These are phyloP conservation scores for Parnassius apollo DNA, from an alignment of 2,888 invertebrate genomes.

Conservation along the genomic window DNA sequence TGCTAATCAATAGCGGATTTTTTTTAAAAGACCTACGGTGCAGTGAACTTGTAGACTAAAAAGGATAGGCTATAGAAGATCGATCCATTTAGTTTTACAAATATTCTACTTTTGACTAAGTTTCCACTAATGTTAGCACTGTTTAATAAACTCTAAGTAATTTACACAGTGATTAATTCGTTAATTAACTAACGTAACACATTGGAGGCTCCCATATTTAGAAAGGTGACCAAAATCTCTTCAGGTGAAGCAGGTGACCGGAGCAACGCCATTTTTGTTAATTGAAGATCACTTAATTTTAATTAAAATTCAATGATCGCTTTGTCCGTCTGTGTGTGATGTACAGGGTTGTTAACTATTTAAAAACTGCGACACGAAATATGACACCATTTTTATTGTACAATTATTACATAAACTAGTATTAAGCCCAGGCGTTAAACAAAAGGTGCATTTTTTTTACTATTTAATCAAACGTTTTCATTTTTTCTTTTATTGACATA, in stretches of 20 bases:
- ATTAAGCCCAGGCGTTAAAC: no score
- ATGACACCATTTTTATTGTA: slow-evolving; percentile 10
- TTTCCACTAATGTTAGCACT: not conserved
- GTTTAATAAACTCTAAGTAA: not conserved
- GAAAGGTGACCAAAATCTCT: slow-evolving; percentile 1
- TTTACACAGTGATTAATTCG: slow-evolving; percentile 20
- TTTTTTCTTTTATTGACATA: no score
- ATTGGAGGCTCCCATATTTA: slow-evolving; percentile 7
- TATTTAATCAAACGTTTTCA: no score
- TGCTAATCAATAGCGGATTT: no score
- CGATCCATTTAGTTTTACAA: no score
- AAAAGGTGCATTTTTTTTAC: no score
- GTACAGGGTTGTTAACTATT: slow-evolving; percentile 3
- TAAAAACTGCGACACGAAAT: slow-evolving; percentile 2
- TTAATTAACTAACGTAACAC: slow-evolving; percentile 19
- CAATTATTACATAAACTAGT: no score
- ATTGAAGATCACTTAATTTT: slow-evolving; percentile 18
- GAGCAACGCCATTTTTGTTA: slow-evolving; percentile 19
- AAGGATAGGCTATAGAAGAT: no score
- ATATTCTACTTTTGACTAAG: no score
- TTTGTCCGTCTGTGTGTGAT: not conserved
- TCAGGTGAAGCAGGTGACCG: slow-evolving; percentile 4
- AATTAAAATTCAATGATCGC: slow-evolving; percentile 22
- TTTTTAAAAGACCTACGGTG: no score
- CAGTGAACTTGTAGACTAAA: no score